Evolutionary conservation across 2,113 vertebrate species (phyloP), one percentile per base, ranked within the genome.

Genomic region (Phaetusa simplex): DNA sequence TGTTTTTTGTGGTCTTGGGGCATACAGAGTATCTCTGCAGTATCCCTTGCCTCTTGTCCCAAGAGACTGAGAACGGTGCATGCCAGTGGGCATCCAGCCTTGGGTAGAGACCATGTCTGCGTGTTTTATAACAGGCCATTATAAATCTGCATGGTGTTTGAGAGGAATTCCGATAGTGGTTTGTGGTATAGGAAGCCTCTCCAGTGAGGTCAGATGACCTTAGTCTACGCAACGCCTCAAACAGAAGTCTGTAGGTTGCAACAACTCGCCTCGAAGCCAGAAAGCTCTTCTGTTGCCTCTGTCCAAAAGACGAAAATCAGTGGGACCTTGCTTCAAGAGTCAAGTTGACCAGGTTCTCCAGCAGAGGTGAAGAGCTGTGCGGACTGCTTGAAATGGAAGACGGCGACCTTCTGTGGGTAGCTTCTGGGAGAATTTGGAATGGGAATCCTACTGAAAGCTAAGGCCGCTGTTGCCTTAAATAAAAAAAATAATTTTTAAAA

Each of bases 241-340:
- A 67, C 7, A 59, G 26, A 52, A 66, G 20, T 21, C 10, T 42
- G 23, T 34, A 29, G 47, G 38, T 73, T 70, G 19, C 34, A 74
- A 7, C 19, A 58, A 19, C 20, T 71, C 0, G 0, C 32, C 61
- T 81, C 2, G 2, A 53, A 74, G 36, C 55, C 20, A 9, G 45
- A 56, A 19, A 16, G 15, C 76, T 89, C 73, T 82, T 86, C 42
- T 70, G 11, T 34, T 86, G 34, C 55, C 82, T 49, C 5, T 1
- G 7, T 84, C 24, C 22, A 36, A 32, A 40, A 58, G 21, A 27
- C 82, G 40, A 32, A 90, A 65, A 23, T 53, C n/a, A 56, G 40
- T 36, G 21, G 30, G 21, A 22, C 38, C 14, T 78, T 55, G 30
- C 47, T 82, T 76, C n/a, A 72, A 23, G 49, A 91, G 50, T 77